Conservation (phyloP, 2,888 invertebrate species). For the Oscheius sp. region DNA sequence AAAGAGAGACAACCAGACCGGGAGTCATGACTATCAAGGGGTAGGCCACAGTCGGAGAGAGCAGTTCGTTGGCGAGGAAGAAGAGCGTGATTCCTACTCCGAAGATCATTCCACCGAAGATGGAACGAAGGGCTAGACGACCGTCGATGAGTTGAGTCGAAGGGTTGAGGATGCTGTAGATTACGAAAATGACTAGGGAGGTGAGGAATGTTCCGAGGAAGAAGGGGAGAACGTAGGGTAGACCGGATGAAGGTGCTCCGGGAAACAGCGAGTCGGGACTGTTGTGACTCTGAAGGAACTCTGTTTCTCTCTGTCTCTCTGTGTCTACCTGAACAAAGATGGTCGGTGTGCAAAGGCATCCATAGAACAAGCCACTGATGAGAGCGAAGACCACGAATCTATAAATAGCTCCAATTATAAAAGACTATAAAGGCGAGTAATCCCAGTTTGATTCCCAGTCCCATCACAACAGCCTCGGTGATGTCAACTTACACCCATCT, state of each 20-base stretch:
- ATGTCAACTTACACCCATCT: constrained; percentile 6
- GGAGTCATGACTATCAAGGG: constrained; percentile 76
- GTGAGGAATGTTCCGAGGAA: constrained; percentile 74
- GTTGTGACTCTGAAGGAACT: constrained; percentile 67
- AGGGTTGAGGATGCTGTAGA: constrained; percentile 47
- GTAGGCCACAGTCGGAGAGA: constrained; percentile 76
- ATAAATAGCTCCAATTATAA: constrained; percentile 36
- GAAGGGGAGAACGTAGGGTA: constrained; percentile 75
- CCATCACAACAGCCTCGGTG: background rate
- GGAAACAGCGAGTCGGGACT: constrained; percentile 48
- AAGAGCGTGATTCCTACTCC: constrained; percentile 73
- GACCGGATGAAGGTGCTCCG: constrained; percentile 42
- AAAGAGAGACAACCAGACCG: constrained; percentile 74
- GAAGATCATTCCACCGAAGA: constrained; percentile 75
- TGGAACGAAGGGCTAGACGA: constrained; percentile 72
- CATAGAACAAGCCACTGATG: constrained; percentile 75
- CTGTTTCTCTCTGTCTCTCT: no score
- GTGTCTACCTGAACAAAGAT: constrained; percentile 70
- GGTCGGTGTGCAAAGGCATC: constrained; percentile 75
- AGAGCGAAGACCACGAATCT: constrained; percentile 74
- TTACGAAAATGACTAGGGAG: constrained; percentile 67
- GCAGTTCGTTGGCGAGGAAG: constrained; percentile 75
- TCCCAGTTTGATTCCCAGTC: no score
- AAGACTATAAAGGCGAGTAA: background rate
- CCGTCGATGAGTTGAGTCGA: constrained; percentile 14